Evolutionary conservation across 2,113 vertebrate genomes (phyloP).

Genomic region (Micromys minutus): DNA sequence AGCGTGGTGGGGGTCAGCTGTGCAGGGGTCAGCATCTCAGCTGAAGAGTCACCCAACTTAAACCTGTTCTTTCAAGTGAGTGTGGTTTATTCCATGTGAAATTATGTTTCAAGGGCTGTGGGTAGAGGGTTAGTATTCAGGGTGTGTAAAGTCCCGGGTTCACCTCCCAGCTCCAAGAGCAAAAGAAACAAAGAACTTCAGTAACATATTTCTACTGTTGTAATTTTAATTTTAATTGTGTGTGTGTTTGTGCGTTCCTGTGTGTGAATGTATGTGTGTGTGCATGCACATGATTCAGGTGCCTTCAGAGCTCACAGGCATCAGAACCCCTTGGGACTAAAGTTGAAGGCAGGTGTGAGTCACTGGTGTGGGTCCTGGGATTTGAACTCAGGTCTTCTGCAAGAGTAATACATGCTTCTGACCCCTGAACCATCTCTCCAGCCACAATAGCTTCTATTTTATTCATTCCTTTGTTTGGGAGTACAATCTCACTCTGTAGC

Average conservation of each 20-base stretch:
- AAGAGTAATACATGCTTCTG: background rate
- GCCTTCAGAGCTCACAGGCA: background rate
- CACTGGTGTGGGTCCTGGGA: background rate
- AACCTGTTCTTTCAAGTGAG: background rate
- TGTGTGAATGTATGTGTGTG: rapidly evolving
- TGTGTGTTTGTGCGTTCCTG: background rate
- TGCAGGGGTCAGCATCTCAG: background rate
- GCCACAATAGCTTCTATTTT: background rate
- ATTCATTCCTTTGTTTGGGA: background rate
- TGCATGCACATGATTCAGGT: background rate
- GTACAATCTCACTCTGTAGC: background rate
- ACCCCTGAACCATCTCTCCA: background rate
- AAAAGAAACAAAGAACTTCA: background rate
- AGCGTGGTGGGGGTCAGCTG: background rate
- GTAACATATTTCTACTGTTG: background rate
- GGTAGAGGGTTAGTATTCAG: background rate
- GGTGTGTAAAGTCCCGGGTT: background rate
- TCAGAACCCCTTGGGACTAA: background rate
- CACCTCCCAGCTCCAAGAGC: background rate
- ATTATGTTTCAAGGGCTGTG: background rate
- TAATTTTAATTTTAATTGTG: background rate
- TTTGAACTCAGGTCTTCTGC: background rate
- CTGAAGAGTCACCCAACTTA: background rate
- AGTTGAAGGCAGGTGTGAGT: background rate
- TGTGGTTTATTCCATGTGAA: background rate